Conservation (phyloP, 2,113 vertebrate species). For the Rhinichthys klamathensis region DNA sequence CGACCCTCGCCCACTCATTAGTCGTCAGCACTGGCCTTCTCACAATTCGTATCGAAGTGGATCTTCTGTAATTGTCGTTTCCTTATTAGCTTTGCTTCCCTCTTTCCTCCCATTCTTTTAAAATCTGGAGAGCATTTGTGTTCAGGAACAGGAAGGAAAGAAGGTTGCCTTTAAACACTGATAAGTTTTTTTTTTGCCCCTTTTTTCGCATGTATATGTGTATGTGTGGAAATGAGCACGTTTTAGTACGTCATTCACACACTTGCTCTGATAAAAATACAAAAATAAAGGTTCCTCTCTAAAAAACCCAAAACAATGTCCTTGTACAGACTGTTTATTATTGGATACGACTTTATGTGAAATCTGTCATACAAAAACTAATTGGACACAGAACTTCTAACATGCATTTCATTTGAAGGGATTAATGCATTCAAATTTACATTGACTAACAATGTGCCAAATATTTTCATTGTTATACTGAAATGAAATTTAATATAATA, state of each 20-base stretch:
- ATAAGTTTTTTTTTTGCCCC: slow-evolving; percentile 72
- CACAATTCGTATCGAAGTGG: slow-evolving; percentile 2
- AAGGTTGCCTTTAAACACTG: slow-evolving; percentile 67
- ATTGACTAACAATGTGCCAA: not conserved
- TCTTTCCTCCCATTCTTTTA: slow-evolving; percentile 78
- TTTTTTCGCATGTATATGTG: slow-evolving; percentile 3
- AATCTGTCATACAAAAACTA: slow-evolving; percentile 36
- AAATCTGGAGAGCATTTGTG: slow-evolving; percentile 64
- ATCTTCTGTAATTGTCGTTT: slow-evolving; percentile 62
- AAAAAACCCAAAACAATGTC: slow-evolving; percentile 33
- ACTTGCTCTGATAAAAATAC: slow-evolving; percentile 66
- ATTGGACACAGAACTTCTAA: slow-evolving; percentile 63
- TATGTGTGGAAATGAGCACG: slow-evolving; percentile 70
- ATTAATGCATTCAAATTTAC: not conserved
- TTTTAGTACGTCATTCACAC: slow-evolving; percentile 72
- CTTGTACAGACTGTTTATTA: not conserved
- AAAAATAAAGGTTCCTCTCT: slow-evolving; percentile 63
- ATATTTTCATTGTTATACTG: not conserved
- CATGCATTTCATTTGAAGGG: slow-evolving; percentile 32
- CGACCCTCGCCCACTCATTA: not conserved
- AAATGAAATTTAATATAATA: not conserved
- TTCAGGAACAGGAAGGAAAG: slow-evolving; percentile 76
- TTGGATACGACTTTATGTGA: not conserved
- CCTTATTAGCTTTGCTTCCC: slow-evolving; percentile 60
- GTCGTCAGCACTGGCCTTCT: not conserved